These are phyloP conservation scores for Pteromalus puparum DNA, from an alignment of 1,140 invertebrate genomes.

Conservation along the genomic window DNA sequence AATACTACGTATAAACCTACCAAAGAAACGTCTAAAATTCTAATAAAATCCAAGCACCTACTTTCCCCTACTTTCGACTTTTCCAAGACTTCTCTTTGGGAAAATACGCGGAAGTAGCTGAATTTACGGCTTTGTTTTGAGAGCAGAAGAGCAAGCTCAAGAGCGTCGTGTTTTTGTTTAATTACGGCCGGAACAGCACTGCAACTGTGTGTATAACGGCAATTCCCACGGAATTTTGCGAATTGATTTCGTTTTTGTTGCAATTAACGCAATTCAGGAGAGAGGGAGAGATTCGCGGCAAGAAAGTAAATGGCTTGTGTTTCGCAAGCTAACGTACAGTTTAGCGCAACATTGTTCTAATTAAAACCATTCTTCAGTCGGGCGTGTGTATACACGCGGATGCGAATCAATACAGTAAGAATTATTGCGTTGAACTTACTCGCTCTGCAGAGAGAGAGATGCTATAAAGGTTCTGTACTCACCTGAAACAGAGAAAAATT, in stretches of 20 bases:
- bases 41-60: background rate
- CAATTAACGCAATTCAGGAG: background rate
- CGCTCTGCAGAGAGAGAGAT: background rate
- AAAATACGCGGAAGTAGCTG: background rate
- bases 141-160: too few species aligned
- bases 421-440: background rate
- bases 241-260: background rate
- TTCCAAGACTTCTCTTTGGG: background rate
- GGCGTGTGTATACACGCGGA: background rate
- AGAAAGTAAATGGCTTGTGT: background rate
- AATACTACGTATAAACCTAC: too few species aligned
- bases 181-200: background rate
- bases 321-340: background rate
- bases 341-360: background rate
- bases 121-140: background rate
- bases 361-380: background rate
- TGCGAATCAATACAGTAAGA: background rate
- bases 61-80: too few species aligned
- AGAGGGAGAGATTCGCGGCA: background rate
- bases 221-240: background rate
- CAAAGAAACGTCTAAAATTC: background rate
- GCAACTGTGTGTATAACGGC: background rate
- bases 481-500: conserved; percentile 30
- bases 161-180: background rate
- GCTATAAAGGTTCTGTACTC: background rate